These are phyloP conservation scores for Drosophila nikananu DNA, from an alignment of 1,140 invertebrate species.

Conservation along the genomic window DNA sequence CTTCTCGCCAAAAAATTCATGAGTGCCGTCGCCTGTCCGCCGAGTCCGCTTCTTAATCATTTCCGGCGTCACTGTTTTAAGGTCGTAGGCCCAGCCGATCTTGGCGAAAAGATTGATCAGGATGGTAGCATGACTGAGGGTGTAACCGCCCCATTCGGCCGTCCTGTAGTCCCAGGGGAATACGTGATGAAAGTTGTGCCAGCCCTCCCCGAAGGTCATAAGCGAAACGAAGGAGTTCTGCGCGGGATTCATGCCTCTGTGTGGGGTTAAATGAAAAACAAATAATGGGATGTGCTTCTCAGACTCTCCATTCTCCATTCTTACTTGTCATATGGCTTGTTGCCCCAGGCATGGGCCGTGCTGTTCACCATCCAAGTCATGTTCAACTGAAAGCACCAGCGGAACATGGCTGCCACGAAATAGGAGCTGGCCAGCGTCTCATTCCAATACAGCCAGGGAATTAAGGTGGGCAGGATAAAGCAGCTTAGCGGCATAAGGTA, in stretches of 20 bases:
- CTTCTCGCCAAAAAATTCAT: conserved; percentile 73
- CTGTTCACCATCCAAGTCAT: conserved; percentile 98
- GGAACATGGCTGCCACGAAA: conserved; percentile 93
- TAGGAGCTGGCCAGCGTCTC: conserved; percentile 93
- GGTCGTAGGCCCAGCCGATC: conserved; percentile 95
- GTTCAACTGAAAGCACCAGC: conserved; percentile 95
- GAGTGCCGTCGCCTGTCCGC: conserved; percentile 92
- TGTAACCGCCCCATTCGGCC: conserved; percentile 92
- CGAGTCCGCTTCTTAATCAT: conserved; percentile 89
- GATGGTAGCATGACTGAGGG: conserved; percentile 92
- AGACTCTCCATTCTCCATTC: conserved; percentile 44
- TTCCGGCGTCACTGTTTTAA: conserved; percentile 92
- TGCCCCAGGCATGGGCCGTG: conserved; percentile 97
- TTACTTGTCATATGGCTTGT: conserved; percentile 95
- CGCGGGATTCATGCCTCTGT: conserved; percentile 90
- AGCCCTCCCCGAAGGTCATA: conserved; percentile 93
- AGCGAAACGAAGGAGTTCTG: conserved; percentile 90
- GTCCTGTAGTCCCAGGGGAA: conserved; percentile 98
- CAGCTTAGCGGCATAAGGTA: conserved; percentile 92
- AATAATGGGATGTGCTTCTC: neutral
- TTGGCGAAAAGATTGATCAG: conserved; percentile 95
- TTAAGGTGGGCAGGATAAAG: conserved; percentile 94
- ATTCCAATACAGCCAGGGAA: conserved; percentile 94
- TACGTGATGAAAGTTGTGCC: conserved; percentile 98
- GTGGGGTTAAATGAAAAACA: neutral